A percentile compares a stretch with the other conserved stretches of the same genome.
phyloP scores from a whole-genome alignment of 2,113 vertebrate genomes.

The Mionectes macconnelli region DNA sequence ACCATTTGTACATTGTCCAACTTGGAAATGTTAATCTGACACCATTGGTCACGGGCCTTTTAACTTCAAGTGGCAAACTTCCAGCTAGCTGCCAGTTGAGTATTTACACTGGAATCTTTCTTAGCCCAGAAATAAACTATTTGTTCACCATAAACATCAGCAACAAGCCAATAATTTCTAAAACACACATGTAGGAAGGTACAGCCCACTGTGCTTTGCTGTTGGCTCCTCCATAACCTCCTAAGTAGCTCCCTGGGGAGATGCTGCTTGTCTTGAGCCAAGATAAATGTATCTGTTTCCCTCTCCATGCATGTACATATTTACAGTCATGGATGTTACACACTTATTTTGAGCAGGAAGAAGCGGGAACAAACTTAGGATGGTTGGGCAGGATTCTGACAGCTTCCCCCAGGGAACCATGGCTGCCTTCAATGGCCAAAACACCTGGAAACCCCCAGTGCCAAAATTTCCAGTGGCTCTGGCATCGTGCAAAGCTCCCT shows the following conservation, averaged over 20 bases:
- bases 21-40: slow-evolving; percentile 71
- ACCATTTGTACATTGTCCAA: slow-evolving; percentile 73
- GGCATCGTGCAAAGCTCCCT: background rate
- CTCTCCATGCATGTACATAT: background rate
- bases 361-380: background rate
- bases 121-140: slow-evolving; percentile 64
- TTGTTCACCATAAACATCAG: slow-evolving; percentile 21
- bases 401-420: background rate
- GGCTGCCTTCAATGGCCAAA: background rate
- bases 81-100: slow-evolving; percentile 69
- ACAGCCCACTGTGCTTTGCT: background rate
- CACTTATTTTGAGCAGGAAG: background rate
- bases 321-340: background rate
- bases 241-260: slow-evolving; percentile 31
- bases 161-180: background rate
- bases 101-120: slow-evolving; percentile 69
- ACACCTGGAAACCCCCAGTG: background rate
- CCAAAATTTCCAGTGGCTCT: background rate
- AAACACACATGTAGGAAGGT: background rate
- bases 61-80: slow-evolving; percentile 65
- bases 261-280: slow-evolving; percentile 24
- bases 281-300: slow-evolving; percentile 27
- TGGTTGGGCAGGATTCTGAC: background rate
- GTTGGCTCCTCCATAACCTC: slow-evolving; percentile 27
- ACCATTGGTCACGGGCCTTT: slow-evolving; percentile 67